Evolutionary conservation across 1,140 invertebrate species (phyloP), one percentile per base, ranked within the genome.

Genomic region (Dryas iulia): DNA sequence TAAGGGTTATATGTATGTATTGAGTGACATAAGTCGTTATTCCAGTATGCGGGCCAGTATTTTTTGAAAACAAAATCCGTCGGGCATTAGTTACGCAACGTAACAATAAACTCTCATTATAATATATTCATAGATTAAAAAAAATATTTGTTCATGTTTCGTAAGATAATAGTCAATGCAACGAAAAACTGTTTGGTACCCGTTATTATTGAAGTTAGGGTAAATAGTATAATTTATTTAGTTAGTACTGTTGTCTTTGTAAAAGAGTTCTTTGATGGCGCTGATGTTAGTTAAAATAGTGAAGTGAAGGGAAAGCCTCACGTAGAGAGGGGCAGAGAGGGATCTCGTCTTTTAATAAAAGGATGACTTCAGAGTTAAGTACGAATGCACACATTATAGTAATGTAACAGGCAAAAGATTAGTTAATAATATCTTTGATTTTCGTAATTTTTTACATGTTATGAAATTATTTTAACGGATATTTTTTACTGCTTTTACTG

Each of bases 151-250:
- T 69, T 69, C 30, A 60, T 68, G 59, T 59, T 68, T 68, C 58
- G 23, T 70, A 70, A 70, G 31, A 31, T 62, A 63, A 73, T 74
- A 74, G 70, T 72, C 30, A 72, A 62, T 79, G 74, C 83, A 85
- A 87, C 84, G 83, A 85, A 87, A 61, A 54, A 58, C 66, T 69
- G 66, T 61, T 65, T 61, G 35, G 23, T 57, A 71, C 30, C 68
- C 56, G 68, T 63, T 70, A 33, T 31, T 65, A 65, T 59, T 65
- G 68, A 66, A 71, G 57, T 66, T 65, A 71, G 63, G 60, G 58
- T 71, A 52, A 66, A 75, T 82, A 82, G 75, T 74, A 66, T 81
- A 81, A 80, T 80, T 83, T 76, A 79, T 81, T 82, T 77, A 81
- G 67, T 81, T 78, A 74, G 73, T 71, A 70, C 61, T 79, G 67